Evolutionary conservation across 2,888 invertebrate genomes (phyloP).

Genomic region (Pheosia tremula): DNA sequence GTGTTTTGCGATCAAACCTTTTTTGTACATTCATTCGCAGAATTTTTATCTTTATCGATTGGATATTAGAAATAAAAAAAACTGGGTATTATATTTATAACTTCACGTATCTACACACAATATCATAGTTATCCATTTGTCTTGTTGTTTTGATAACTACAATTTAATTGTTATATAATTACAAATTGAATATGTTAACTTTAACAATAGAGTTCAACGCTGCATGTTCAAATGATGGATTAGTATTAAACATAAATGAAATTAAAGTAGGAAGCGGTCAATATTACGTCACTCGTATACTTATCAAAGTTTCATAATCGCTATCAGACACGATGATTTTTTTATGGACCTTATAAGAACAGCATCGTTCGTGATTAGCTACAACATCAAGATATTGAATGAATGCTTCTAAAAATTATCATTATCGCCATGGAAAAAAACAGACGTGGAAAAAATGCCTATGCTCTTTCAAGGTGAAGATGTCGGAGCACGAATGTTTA

Average conservation of each 20-base stretch:
- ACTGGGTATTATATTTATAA: neutral
- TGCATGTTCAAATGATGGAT: slow-evolving; percentile 15
- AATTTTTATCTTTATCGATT: neutral
- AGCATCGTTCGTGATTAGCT: slow-evolving; percentile 73
- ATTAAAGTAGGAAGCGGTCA: slow-evolving; percentile 57
- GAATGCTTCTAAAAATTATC: slow-evolving; percentile 74
- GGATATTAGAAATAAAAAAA: neutral
- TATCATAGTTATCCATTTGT: neutral
- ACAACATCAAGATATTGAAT: slow-evolving; percentile 71
- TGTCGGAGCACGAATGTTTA: slow-evolving; percentile 70
- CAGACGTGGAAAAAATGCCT: slow-evolving; percentile 67
- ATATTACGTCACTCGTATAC: slow-evolving; percentile 64
- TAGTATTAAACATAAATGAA: slow-evolving; percentile 35
- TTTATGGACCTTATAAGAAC: slow-evolving; percentile 58
- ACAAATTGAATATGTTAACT: neutral
- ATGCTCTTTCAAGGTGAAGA: slow-evolving; percentile 78
- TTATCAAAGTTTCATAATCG: slow-evolving; percentile 62
- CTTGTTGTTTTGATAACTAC: neutral
- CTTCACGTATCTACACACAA: neutral
- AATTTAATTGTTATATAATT: neutral
- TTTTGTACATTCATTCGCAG: neutral
- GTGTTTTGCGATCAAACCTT: slow-evolving; percentile 2
- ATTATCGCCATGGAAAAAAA: slow-evolving; percentile 73
- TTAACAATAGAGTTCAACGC: neutral
- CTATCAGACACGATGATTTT: slow-evolving; percentile 46